Conservation (phyloP, 1,140 invertebrate species). For the Euglossa dilemma region DNA sequence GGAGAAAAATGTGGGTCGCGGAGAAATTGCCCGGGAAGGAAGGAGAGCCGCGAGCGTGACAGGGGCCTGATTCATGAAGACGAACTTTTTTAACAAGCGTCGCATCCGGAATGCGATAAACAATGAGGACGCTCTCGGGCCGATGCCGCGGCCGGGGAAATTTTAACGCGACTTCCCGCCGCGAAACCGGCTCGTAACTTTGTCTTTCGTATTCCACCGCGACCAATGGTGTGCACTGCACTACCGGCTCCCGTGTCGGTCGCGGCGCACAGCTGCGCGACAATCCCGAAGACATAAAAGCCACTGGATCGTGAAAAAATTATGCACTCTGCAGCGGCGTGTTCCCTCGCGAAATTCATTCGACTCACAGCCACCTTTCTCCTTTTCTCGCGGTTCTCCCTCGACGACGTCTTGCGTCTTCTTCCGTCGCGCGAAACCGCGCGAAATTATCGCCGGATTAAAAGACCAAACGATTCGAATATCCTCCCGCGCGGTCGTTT, state of each 20-base stretch:
- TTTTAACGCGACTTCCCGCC: constrained; percentile 44
- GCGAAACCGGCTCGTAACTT: constrained; percentile 46
- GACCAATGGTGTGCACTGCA: constrained; percentile 36
- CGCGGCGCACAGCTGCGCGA: neutral
- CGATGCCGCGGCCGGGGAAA: constrained; percentile 15
- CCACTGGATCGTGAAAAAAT: constrained; percentile 17
- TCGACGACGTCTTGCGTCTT: neutral
- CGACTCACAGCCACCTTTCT: neutral
- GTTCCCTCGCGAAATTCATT: neutral
- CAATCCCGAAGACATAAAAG: constrained; percentile 54
- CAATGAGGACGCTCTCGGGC: constrained; percentile 53
- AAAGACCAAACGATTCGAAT: neutral
- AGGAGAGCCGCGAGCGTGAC: constrained; percentile 24
- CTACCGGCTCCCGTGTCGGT: constrained; percentile 22
- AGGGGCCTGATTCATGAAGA: constrained; percentile 63
- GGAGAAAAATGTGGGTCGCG: neutral
- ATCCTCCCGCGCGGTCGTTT: too few relatives aligned
- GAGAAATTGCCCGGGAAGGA: neutral
- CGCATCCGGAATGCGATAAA: constrained; percentile 72
- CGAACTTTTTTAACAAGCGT: constrained; percentile 73
- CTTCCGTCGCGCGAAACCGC: too few relatives aligned
- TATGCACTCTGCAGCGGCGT: neutral
- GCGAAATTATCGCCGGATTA: too few relatives aligned
- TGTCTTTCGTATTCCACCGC: constrained; percentile 31
- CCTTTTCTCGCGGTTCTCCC: too few relatives aligned